Percentiles rank a stretch among this genome's conserved stretches.
Conservation (phyloP, 2,888 invertebrate species). For the Ptychoptera contaminata region DNA sequence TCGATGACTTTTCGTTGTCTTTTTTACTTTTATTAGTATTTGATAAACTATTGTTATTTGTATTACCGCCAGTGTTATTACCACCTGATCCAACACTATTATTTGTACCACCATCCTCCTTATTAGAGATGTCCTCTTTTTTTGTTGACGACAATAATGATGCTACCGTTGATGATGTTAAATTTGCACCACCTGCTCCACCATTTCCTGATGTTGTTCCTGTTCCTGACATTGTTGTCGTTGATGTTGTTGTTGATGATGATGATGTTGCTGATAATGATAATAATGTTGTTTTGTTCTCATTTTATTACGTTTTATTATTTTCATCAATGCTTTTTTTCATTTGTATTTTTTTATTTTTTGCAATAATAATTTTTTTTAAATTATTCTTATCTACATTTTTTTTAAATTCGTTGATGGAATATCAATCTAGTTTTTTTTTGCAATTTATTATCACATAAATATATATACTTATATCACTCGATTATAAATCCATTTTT, state of each 20-base stretch:
- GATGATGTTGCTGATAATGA: not conserved
- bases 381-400: too few relatives aligned
- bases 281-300: not conserved
- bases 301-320: not conserved
- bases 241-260: not conserved
- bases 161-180: too few relatives aligned
- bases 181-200: not conserved
- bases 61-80: conserved; percentile 8
- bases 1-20: conserved; percentile 16
- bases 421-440: too few relatives aligned
- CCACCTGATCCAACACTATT: conserved; percentile 12
- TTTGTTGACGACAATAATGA: not conserved
- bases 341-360: not conserved
- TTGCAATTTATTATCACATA: too few relatives aligned
- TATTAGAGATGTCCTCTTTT: conserved; percentile 1
- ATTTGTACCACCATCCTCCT: conserved; percentile 4
- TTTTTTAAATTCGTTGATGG: too few relatives aligned
- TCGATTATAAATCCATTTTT: too few relatives aligned
- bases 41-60: conserved; percentile 9
- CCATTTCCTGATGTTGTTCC: conserved; percentile 1
- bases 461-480: too few relatives aligned
- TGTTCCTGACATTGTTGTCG: not conserved
- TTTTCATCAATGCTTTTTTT: conserved; percentile 1
- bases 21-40: conserved; percentile 18
- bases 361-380: too few relatives aligned